Conservation (phyloP, 2,113 vertebrate genomes). For the Barbus barbus region DNA sequence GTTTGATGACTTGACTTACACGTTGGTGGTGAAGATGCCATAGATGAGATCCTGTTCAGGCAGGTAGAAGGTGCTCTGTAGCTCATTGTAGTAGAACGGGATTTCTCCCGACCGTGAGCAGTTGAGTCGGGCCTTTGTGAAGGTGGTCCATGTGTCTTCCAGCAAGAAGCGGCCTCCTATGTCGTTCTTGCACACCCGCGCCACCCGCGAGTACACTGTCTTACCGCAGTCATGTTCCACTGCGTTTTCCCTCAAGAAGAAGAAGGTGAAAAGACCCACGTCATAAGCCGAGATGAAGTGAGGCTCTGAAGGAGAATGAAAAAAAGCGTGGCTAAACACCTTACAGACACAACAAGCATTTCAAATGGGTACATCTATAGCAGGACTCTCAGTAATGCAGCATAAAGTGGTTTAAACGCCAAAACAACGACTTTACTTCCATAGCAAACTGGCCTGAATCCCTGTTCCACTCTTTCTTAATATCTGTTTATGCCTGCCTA, state of each 20-base stretch:
- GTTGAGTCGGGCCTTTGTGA: slow-evolving; percentile 88
- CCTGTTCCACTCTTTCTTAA: slow-evolving; percentile 1
- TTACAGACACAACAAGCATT: background rate
- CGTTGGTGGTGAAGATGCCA: slow-evolving; percentile 87
- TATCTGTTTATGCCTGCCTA: background rate
- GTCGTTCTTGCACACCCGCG: slow-evolving; percentile 88
- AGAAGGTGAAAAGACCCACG: slow-evolving; percentile 85
- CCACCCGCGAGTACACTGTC: slow-evolving; percentile 87
- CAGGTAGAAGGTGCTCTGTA: slow-evolving; percentile 89
- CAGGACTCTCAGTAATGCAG: background rate
- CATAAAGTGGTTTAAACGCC: background rate
- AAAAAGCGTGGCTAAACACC: background rate
- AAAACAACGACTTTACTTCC: slow-evolving; percentile 2
- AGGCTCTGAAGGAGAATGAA: slow-evolving; percentile 73
- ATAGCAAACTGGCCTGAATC: background rate
- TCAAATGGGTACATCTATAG: background rate
- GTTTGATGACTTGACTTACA: slow-evolving; percentile 72
- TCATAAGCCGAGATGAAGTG: slow-evolving; percentile 91
- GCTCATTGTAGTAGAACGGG: slow-evolving; percentile 88
- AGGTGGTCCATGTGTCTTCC: slow-evolving; percentile 91
- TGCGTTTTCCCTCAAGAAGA: slow-evolving; percentile 87
- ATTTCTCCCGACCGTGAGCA: slow-evolving; percentile 89
- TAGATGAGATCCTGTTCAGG: slow-evolving; percentile 89
- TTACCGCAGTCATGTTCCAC: slow-evolving; percentile 89
- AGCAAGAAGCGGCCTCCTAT: slow-evolving; percentile 87